Conservation (phyloP, 2,113 vertebrate genomes). For the Myrmecophaga tridactyla region DNA sequence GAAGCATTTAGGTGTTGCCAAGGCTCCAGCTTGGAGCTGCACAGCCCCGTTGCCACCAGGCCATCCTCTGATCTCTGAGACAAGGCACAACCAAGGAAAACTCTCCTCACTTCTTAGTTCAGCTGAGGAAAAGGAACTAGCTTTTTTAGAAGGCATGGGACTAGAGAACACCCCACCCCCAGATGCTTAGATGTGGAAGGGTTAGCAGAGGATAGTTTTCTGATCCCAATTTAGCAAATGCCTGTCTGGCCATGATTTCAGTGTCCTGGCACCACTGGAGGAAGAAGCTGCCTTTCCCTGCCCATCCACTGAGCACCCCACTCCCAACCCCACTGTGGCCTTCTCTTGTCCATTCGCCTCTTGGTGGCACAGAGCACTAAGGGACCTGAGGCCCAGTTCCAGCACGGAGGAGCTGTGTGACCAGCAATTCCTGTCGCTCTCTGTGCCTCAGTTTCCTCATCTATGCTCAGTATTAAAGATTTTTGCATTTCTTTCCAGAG, state of each 20-base stretch:
- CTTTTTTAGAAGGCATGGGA: background rate
- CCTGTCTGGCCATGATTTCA: slow-evolving; percentile 51
- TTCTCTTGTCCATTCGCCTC: background rate
- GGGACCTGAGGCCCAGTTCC: background rate
- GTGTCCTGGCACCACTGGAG: slow-evolving; percentile 50
- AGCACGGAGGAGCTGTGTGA: background rate
- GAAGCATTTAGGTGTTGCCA: background rate
- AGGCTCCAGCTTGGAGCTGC: background rate
- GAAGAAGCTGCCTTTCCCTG: slow-evolving; percentile 1
- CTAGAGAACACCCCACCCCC: background rate
- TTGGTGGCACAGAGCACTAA: background rate
- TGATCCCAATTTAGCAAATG: slow-evolving; percentile 66
- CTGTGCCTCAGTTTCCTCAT: background rate
- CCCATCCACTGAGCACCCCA: background rate
- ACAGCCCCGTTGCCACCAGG: background rate
- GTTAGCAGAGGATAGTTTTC: slow-evolving; percentile 61
- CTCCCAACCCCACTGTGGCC: background rate
- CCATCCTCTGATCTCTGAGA: background rate
- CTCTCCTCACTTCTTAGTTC: background rate
- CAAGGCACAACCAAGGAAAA: background rate
- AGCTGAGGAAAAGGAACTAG: background rate
- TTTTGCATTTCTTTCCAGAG: background rate
- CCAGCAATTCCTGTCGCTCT: background rate
- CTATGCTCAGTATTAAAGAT: background rate
- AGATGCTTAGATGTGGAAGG: background rate